A percentile compares a stretch with the other conserved stretches of the same genome.
Conservation (phyloP, 2,113 vertebrate species). For the Tragelaphus strepsiceros region DNA sequence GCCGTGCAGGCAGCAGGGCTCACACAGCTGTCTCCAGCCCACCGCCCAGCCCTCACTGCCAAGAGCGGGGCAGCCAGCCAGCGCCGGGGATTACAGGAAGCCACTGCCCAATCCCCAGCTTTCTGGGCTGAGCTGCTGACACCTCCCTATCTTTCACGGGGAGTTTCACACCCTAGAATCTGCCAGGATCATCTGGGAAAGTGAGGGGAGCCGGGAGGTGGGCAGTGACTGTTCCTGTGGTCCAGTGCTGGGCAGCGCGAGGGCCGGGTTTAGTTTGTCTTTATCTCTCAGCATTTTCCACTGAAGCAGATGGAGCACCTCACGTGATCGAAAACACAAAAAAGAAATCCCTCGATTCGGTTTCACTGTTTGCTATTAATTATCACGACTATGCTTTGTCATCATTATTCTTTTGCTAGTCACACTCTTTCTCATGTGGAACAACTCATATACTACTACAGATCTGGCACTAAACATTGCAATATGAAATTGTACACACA, state of each 20-base stretch:
- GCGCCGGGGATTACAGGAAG: conserved; percentile 70
- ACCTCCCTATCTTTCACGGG: conserved; percentile 61
- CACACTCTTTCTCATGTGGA: background rate
- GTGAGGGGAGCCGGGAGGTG: background rate
- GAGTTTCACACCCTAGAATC: conserved; percentile 38
- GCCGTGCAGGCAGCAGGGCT: background rate
- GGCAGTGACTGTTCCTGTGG: background rate
- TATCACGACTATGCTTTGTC: background rate
- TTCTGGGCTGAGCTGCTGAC: conserved; percentile 59
- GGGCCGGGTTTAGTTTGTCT: background rate
- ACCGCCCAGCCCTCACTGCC: conserved; percentile 51
- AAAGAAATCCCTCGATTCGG: conserved; percentile 46
- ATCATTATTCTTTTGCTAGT: background rate
- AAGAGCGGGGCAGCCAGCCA: conserved; percentile 64
- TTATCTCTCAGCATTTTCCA: conserved; percentile 66
- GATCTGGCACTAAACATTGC: background rate
- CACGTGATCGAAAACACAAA: conserved; percentile 48
- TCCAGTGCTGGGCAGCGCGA: background rate
- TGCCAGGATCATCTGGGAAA: conserved; percentile 24
- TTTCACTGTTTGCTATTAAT: background rate
- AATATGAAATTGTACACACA: background rate
- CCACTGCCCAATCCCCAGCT: conserved; percentile 76
- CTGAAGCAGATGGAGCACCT: conserved; percentile 24
- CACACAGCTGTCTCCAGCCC: conserved; percentile 68
- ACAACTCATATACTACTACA: background rate